These are phyloP conservation scores for Malaclemys terrapin DNA, from an alignment of 2,113 vertebrate species.

Conservation along the genomic window DNA sequence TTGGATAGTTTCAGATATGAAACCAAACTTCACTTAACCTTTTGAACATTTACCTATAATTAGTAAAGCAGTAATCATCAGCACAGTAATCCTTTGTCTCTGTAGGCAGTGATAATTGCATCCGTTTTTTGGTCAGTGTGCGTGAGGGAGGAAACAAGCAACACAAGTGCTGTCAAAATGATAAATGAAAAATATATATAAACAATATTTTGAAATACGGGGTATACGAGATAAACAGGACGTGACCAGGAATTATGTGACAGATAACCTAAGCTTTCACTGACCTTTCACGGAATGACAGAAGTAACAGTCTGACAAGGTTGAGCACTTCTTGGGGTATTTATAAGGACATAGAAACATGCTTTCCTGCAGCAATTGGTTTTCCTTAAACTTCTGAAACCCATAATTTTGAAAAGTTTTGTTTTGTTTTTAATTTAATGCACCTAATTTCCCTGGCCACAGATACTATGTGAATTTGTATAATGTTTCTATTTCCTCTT, in stretches of 20 bases:
- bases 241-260: not conserved
- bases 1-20: not conserved
- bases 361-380: not conserved
- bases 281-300: not conserved
- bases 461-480: not conserved
- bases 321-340: not conserved
- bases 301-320: not conserved
- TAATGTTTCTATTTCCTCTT: not conserved
- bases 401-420: not conserved
- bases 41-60: not conserved
- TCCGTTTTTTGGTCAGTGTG: not conserved
- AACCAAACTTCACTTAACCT: not conserved
- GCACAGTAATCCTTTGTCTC: not conserved
- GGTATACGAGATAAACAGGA: not conserved
- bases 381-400: not conserved
- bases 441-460: not conserved
- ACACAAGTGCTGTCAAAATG: not conserved
- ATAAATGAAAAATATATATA: not conserved
- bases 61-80: not conserved
- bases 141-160: not conserved
- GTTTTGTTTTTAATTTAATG: not conserved
- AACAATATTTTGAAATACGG: not conserved
- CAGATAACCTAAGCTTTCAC: not conserved
- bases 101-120: not conserved
- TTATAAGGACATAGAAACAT: not conserved